Conservation (phyloP, 2,113 vertebrate species). For the Gobio gobio region DNA sequence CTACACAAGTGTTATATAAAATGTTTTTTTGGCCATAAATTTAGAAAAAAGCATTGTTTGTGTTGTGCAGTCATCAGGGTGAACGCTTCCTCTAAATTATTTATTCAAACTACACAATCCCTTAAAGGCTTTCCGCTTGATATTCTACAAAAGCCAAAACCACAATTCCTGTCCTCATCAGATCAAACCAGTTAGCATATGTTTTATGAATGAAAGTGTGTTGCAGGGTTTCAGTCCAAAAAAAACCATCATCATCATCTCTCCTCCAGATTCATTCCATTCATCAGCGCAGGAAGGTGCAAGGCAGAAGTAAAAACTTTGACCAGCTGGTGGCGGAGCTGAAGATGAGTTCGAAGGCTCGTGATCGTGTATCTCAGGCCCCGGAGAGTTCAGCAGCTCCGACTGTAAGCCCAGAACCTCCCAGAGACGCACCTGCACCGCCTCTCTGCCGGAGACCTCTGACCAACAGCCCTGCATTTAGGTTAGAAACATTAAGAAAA, state of each 20-base stretch:
- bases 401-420: conserved; percentile 69
- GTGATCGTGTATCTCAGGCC: conserved; percentile 78
- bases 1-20: neutral
- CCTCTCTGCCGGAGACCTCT: conserved; percentile 79
- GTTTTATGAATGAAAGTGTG: conserved; percentile 11
- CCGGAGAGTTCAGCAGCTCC: conserved; percentile 70
- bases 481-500: conserved; percentile 63
- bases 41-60: neutral
- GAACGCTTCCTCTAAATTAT: neutral
- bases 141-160: neutral
- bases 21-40: neutral
- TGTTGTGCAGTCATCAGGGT: neutral
- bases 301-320: conserved; percentile 90
- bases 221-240: neutral
- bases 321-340: conserved; percentile 90
- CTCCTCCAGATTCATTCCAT: conserved; percentile 87
- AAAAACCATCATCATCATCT: neutral
- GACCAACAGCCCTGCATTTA: conserved; percentile 80
- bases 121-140: neutral
- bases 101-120: neutral
- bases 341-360: conserved; percentile 82
- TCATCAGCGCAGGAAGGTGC: conserved; percentile 89
- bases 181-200: neutral
- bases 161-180: neutral
- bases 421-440: conserved; percentile 58